Base-by-base conservation (phyloP, 2,797 vertebrate species). In the Emys orbicularis region DNA sequence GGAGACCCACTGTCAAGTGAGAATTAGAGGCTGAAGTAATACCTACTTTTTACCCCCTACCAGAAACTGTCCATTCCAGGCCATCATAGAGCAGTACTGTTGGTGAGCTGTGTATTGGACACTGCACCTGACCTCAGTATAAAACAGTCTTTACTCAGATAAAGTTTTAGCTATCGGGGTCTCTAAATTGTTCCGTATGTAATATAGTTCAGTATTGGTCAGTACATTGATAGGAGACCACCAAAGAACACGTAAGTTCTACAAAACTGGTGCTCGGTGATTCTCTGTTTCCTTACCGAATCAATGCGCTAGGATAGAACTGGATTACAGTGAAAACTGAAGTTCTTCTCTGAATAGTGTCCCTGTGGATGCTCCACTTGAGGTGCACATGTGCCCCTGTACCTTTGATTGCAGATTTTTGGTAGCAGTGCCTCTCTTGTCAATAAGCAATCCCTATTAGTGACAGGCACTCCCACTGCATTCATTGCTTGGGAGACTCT, bases 21-120 rank as follows among this genome's bases (percentile, higher is more conserved):
- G 96, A 92, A 88, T 95, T 95, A 87, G 90, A 92, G 96, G 81
- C 95, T 96, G 89, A 95, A 97, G 94, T 88, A 96, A 94, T 94
- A 94, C 79, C 92, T 95, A 86, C 92, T 87, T 94, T 90, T 93
- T 93, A 25, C 93, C 52, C 97, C 89, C 92, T 90, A 88, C 81
- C 90, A 94, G 84, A 94, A 96, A 88, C 89, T 95, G 90, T 91
- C 89, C 90, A 79, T 95, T 88, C 93, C 90, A 95, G 83, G 56
- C 76, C 79, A n/a, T 93, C 82, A 12, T 56, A 56, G 82, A 94
- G 44, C 88, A 79, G 68, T 91, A 85, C 68, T 81, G 12, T 53
- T 84, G 83, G 88, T 74, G 50, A 93, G 81, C 59, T 89, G 81
- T 61, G 41, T 92, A 79, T 41, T 65, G n/a, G 31, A 7, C 44